Conservation (phyloP, 2,113 vertebrate genomes). For the Clarias gariepinus region DNA sequence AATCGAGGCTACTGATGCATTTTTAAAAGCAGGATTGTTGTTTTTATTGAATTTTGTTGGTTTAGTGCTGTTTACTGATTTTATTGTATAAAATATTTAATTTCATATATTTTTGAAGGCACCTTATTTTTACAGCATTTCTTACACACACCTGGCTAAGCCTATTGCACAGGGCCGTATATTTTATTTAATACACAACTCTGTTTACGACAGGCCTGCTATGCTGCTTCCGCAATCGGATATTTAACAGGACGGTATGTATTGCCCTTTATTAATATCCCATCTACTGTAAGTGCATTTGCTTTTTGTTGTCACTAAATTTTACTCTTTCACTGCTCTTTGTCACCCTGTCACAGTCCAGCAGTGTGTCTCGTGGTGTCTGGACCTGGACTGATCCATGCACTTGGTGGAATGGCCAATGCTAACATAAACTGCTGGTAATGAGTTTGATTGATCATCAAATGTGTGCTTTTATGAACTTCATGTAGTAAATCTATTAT, state of each 20-base stretch:
- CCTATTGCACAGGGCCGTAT: neutral
- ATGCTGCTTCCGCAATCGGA: constrained; percentile 91
- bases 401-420: constrained; percentile 94
- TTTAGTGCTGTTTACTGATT: neutral
- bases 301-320: constrained; percentile 2
- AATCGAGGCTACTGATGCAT: neutral
- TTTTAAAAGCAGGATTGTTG: neutral
- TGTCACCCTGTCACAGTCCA: constrained; percentile 72
- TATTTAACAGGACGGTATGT: constrained; percentile 91
- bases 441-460: neutral
- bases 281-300: neutral
- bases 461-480: neutral
- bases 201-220: constrained; percentile 81
- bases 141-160: neutral
- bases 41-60: neutral
- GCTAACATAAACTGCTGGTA: constrained; percentile 96
- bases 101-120: neutral
- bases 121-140: neutral
- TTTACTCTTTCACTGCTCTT: neutral
- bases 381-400: constrained; percentile 90
- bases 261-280: constrained; percentile 2
- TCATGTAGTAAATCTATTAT: neutral
- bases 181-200: constrained; percentile 24
- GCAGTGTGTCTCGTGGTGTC: constrained; percentile 93
- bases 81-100: neutral